These are phyloP conservation scores for Mionectes macconnelli DNA, from an alignment of 2,113 vertebrate species.

Conservation along the genomic window DNA sequence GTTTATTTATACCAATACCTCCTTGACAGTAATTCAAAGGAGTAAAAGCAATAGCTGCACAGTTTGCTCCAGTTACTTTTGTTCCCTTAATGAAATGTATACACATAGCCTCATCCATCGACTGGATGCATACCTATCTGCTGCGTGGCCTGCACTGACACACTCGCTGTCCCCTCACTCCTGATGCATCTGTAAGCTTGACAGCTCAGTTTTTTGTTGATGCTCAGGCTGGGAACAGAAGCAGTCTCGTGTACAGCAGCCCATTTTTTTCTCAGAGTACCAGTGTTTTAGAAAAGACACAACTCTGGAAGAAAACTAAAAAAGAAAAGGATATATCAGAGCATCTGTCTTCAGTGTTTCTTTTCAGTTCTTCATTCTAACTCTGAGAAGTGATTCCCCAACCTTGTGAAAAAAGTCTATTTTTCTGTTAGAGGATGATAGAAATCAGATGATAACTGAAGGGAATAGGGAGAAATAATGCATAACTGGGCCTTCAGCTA, in stretches of 20 bases:
- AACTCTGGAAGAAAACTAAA: background rate
- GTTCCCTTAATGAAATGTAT: slow-evolving; percentile 3
- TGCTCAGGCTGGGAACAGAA: background rate
- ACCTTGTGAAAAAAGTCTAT: background rate
- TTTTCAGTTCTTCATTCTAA: background rate
- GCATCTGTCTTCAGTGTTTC: background rate
- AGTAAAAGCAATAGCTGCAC: background rate
- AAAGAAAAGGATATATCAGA: background rate
- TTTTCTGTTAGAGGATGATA: background rate
- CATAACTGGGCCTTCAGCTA: background rate
- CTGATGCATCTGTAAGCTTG: background rate
- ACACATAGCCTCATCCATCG: background rate
- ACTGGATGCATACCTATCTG: background rate
- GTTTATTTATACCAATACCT: slow-evolving; percentile 12
- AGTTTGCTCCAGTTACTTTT: background rate
- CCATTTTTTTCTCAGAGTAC: background rate
- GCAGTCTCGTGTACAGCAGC: background rate
- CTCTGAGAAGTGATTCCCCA: background rate
- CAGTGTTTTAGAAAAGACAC: background rate
- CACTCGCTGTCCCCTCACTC: background rate
- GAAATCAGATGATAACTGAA: background rate
- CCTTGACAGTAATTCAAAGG: background rate
- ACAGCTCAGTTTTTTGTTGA: background rate
- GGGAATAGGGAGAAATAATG: background rate
- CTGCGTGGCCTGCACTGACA: background rate